phyloP scores from a whole-genome alignment of 2,113 vertebrate genomes.

The Caretta caretta region DNA sequence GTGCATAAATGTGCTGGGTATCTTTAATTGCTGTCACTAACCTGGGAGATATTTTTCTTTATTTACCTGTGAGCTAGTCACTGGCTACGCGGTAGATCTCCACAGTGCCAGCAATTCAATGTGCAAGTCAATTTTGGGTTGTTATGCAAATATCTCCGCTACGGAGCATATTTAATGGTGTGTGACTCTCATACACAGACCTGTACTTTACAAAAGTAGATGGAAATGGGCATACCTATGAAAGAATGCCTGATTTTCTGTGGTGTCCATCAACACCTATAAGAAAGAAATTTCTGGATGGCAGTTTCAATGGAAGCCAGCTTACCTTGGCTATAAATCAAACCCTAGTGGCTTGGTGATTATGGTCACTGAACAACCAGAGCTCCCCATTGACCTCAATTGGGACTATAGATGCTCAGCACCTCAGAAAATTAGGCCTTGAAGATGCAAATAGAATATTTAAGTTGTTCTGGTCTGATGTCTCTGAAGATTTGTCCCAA shows the following conservation, averaged over 20 bases:
- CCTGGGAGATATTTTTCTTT: background rate
- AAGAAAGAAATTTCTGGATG: background rate
- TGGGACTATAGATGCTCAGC: background rate
- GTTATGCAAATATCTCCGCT: background rate
- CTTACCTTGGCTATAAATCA: background rate
- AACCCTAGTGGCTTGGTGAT: background rate
- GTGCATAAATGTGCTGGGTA: background rate
- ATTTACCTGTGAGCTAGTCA: background rate
- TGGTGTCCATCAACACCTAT: background rate
- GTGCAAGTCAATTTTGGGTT: background rate
- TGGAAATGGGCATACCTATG: background rate
- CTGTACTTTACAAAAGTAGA: background rate
- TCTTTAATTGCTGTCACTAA: background rate
- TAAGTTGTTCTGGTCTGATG: background rate
- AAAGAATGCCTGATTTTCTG: background rate
- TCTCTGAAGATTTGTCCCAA: background rate
- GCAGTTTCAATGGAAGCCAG: background rate
- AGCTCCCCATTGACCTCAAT: background rate
- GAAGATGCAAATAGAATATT: background rate
- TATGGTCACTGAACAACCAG: background rate
- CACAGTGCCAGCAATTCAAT: background rate
- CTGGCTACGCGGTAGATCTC: background rate
- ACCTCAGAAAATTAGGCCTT: background rate
- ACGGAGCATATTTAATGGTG: background rate
- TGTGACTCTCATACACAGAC: accelerated